Evolutionary conservation across 2,888 invertebrate species (phyloP).

Genomic region (Parthenolecanium corni): DNA sequence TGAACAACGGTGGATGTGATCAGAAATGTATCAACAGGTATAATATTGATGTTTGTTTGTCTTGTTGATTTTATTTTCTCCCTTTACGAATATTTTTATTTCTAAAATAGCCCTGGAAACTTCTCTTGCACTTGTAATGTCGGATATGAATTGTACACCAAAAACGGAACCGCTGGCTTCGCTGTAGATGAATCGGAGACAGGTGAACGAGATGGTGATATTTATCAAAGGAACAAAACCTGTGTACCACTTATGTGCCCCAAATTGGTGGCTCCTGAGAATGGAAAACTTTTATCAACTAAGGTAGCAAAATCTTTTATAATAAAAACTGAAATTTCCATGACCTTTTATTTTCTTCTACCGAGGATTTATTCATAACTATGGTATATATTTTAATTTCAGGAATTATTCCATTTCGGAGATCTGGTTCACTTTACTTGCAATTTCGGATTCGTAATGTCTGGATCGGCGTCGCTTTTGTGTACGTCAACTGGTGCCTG

Average conservation of each 20-base stretch:
- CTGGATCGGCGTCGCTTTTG: slow-evolving; percentile 70
- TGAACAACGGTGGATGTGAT: slow-evolving; percentile 81
- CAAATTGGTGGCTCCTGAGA: slow-evolving; percentile 60
- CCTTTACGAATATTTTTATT: slow-evolving; percentile 8
- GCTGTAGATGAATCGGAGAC: slow-evolving; percentile 66
- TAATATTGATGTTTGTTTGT: not conserved
- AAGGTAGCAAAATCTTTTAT: slow-evolving; percentile 40
- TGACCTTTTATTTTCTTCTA: not conserved
- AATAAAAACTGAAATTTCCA: too few relatives aligned
- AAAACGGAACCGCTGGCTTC: slow-evolving; percentile 84
- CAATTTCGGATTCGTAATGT: slow-evolving; percentile 85
- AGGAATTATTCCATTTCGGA: slow-evolving; percentile 71
- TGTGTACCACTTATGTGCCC: slow-evolving; percentile 91
- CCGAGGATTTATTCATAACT: not conserved
- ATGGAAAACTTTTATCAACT: slow-evolving; percentile 71
- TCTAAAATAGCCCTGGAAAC: slow-evolving; percentile 57
- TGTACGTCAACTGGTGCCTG: slow-evolving; percentile 84
- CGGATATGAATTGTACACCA: slow-evolving; percentile 77
- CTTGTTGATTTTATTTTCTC: not conserved
- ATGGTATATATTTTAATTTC: slow-evolving; percentile 7
- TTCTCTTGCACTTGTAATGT: slow-evolving; percentile 80
- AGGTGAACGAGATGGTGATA: slow-evolving; percentile 78
- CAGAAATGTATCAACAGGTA: slow-evolving; percentile 79
- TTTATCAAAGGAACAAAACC: slow-evolving; percentile 81
- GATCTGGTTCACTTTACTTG: slow-evolving; percentile 86